Evolutionary conservation across 2,888 invertebrate species (phyloP), one percentile per base, ranked within the genome.

Genomic region (Schizotus pectinicornis): DNA sequence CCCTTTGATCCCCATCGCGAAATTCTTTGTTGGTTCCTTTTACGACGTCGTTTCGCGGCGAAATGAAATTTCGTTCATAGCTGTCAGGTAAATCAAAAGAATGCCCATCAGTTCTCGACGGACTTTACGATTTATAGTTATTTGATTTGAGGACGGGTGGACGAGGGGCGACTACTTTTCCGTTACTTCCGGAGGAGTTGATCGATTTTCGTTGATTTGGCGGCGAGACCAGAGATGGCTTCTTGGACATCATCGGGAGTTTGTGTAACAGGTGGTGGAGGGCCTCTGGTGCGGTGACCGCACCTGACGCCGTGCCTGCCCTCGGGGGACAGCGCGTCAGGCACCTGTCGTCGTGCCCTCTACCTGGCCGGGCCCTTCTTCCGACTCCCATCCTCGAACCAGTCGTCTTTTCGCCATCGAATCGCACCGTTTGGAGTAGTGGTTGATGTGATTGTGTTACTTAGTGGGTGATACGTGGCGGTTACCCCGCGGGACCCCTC

Each of bases 1-100:
- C 61, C 63, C 67, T 67, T 68, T 67, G 69, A 67, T 68, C 52
- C 68, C 64, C 54, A 22, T 22, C 56, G 41, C 59, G 52, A 65
- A 68, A 69, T 69, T 69, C 70, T 72, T 71, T 72, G 71, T 73
- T 69, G 71, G 69, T 70, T 71, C 72, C 69, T 72, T 74, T 77
- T 77, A 77, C 75, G 77, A 76, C 73, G 75, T 74, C 75, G 76
- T 78, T 76, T 71, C 69, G 68, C 65, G 22, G 30, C 73, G 75
- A 77, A 78, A 78, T 76, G 77, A 77, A 78, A 77, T 79, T 78
- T 77, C 74, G 72, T 72, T 74, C 75, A 74, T 75, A 73, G 75
- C 74, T 74, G 76, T 77, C 75, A 76, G 75, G 75, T 76, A 73
- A 76, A 76, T 76, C 72, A 73, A 71, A 74, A 72, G 73, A 74